phyloP scores from a whole-genome alignment of 2,797 vertebrate genomes.

The Anolis apletophallus region DNA sequence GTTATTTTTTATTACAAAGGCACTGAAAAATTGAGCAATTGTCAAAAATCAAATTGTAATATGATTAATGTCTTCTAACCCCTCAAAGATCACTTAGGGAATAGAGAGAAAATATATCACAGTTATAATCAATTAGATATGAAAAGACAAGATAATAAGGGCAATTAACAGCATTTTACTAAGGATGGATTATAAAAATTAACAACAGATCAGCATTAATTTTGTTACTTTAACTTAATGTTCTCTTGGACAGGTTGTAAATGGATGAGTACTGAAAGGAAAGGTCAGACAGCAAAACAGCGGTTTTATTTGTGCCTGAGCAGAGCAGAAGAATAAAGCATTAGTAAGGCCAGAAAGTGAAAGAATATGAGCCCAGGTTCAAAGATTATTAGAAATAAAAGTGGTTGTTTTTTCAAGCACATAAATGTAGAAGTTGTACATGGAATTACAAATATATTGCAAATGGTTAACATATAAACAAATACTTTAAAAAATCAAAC shows the following conservation, averaged over 20 bases:
- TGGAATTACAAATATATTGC: neutral
- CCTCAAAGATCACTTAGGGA: neutral
- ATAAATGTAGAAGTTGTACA: fast-evolving
- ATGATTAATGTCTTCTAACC: neutral
- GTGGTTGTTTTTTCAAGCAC: neutral
- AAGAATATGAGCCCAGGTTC: fast-evolving
- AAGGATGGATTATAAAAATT: conserved; percentile 44
- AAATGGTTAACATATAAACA: too few species aligned
- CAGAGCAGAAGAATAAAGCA: neutral
- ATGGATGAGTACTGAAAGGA: neutral
- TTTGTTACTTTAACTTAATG: conserved; percentile 36
- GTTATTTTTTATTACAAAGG: neutral
- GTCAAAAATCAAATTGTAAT: conserved; percentile 14
- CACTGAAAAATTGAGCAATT: neutral
- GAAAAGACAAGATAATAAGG: conserved; percentile 58
- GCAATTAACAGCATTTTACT: conserved; percentile 46
- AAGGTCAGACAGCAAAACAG: neutral
- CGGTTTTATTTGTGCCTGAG: neutral
- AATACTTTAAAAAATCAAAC: too few species aligned
- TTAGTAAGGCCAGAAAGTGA: neutral
- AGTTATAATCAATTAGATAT: conserved; percentile 47
- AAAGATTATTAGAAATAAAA: neutral
- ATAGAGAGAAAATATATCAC: neutral
- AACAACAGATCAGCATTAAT: conserved; percentile 19
- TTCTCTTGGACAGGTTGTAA: conserved; percentile 14